Evolutionary conservation across 2,797 vertebrate species (phyloP).

Genomic region (Adrianichthys oophorus): DNA sequence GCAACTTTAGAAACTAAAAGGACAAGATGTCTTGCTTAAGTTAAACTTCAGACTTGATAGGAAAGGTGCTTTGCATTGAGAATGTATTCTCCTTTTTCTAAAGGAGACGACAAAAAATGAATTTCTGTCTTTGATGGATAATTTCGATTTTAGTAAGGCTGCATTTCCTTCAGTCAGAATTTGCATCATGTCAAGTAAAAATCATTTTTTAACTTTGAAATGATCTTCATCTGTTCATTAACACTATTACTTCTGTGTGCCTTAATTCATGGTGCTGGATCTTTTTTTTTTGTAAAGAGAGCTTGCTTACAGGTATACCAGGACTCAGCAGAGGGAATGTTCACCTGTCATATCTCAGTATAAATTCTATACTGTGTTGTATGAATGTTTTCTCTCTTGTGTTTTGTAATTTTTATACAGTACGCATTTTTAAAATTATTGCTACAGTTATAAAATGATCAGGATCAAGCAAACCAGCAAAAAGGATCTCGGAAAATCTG

Average conservation of each 20-base stretch:
- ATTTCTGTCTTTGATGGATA: background rate
- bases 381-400: no score
- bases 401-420: no score
- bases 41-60: background rate
- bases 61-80: background rate
- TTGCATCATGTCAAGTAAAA: constrained; percentile 4
- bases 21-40: background rate
- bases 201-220: background rate
- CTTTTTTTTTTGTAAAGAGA: constrained; percentile 1
- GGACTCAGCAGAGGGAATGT: no score
- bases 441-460: no score
- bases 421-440: no score
- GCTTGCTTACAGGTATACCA: no score
- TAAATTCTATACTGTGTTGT: no score
- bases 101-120: background rate
- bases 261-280: constrained; percentile 33
- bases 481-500: no score
- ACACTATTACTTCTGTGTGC: constrained; percentile 35
- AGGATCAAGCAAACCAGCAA: no score
- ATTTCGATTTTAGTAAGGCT: background rate
- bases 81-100: constrained; percentile 1
- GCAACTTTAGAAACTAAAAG: background rate
- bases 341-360: no score
- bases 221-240: constrained; percentile 8
- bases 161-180: background rate